These are phyloP conservation scores for Rugalucina vietnamica DNA, from an alignment of 2,888 invertebrate genomes.

Conservation along the genomic window DNA sequence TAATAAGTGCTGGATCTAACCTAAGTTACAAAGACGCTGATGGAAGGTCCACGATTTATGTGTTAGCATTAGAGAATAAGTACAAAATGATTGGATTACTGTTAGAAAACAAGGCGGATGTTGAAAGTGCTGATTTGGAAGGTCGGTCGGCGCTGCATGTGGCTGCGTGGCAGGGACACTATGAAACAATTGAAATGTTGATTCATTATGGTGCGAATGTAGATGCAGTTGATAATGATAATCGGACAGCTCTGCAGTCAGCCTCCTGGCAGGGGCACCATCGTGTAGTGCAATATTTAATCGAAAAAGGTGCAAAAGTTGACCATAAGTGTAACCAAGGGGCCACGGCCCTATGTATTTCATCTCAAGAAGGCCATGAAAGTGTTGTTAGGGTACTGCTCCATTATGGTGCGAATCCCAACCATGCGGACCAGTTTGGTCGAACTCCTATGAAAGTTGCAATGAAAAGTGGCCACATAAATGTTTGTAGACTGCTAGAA, in stretches of 20 bases:
- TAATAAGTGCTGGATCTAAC: conserved; percentile 87
- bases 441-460: conserved; percentile 89
- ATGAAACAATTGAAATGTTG: conserved; percentile 94
- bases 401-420: conserved; percentile 84
- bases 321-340: conserved; percentile 98
- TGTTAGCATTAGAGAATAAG: conserved; percentile 88
- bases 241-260: conserved; percentile 94
- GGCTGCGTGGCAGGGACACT: conserved; percentile 94
- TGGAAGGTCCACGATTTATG: conserved; percentile 95
- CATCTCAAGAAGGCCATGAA: conserved; percentile 97
- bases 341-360: conserved; percentile 96
- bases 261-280: conserved; percentile 98
- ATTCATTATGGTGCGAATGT: conserved; percentile 93
- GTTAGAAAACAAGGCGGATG: conserved; percentile 88
- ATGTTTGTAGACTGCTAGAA: conserved; percentile 87
- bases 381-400: conserved; percentile 91
- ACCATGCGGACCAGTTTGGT: conserved; percentile 84
- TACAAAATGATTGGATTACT: conserved; percentile 84
- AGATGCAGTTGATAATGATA: conserved; percentile 86
- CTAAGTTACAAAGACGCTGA: conserved; percentile 96
- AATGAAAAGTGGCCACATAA: conserved; percentile 94
- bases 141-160: conserved; percentile 92
- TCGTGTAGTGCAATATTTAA: conserved; percentile 90
- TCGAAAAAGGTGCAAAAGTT: conserved; percentile 92
- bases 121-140: conserved; percentile 95